A percentile compares a stretch with the other conserved stretches of the same genome.
Evolutionary conservation across 1,140 invertebrate species (phyloP).

Genomic region (Drosophila bipectinata): DNA sequence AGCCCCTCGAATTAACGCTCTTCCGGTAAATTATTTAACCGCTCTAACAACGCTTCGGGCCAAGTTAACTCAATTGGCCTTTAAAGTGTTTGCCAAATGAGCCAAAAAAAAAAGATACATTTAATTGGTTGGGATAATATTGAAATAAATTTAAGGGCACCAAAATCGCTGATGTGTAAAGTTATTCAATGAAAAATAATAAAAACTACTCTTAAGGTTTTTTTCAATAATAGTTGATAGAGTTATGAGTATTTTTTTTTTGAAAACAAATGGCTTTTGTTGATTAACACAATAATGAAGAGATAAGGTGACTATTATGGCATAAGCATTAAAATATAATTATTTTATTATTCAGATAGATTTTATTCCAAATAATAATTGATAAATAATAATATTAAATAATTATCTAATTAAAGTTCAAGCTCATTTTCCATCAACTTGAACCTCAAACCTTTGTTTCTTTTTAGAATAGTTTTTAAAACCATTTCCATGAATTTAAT

Average conservation of each 20-base stretch:
- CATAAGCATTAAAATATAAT: too few species aligned
- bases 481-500: neutral
- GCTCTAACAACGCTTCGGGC: neutral
- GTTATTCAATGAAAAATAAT: too few species aligned
- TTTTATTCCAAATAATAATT: too few species aligned
- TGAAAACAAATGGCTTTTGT: too few species aligned
- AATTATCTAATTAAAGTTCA: neutral
- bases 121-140: neutral
- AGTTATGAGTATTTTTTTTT: neutral
- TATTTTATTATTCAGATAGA: too few species aligned
- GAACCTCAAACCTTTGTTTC: neutral
- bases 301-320: too few species aligned
- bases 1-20: constrained; percentile 18
- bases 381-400: neutral
- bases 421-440: neutral
- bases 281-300: too few species aligned
- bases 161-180: too few species aligned
- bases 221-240: too few species aligned
- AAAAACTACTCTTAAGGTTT: too few species aligned
- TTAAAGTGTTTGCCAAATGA: constrained; percentile 13
- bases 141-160: neutral
- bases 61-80: neutral
- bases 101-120: neutral
- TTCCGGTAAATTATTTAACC: constrained; percentile 25
- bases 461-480: neutral